Evolutionary conservation across 2,113 vertebrate species (phyloP).

Genomic region (Strigops habroptila): DNA sequence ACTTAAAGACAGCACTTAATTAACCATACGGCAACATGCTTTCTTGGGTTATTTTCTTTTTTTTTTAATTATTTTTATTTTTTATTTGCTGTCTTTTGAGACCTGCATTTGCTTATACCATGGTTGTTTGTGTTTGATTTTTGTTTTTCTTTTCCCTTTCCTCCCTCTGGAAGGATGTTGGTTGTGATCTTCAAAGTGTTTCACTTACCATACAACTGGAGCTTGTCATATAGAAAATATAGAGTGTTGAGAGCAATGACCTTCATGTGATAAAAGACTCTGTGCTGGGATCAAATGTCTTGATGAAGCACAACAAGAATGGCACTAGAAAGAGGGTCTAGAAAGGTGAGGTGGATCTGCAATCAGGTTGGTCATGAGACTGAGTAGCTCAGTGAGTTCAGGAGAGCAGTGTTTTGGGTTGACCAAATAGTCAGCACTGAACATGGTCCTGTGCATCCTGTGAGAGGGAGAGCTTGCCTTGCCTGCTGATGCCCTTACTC

Average conservation of each 20-base stretch:
- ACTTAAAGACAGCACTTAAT: background rate
- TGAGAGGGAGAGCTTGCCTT: background rate
- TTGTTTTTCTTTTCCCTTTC: background rate
- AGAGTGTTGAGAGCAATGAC: constrained; percentile 12
- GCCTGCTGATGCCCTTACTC: rapidly evolving
- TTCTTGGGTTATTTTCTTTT: background rate
- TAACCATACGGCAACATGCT: constrained; percentile 28
- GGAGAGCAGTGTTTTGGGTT: background rate
- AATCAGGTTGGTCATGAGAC: background rate
- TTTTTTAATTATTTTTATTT: background rate
- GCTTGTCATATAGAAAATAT: background rate
- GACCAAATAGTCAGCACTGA: background rate
- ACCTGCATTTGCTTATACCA: constrained; percentile 38
- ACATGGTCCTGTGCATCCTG: background rate
- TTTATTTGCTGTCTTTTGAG: constrained; percentile 34
- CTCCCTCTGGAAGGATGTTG: constrained; percentile 21
- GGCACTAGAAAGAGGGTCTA: background rate
- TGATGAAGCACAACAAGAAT: background rate
- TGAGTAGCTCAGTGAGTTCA: background rate
- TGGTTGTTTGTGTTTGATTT: constrained; percentile 40
- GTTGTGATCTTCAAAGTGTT: constrained; percentile 8
- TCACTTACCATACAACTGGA: background rate
- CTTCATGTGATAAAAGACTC: background rate
- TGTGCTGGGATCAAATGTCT: background rate
- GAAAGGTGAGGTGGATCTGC: background rate